Evolutionary conservation across 2,797 vertebrate species (phyloP).

Genomic region (Scomberomorus guttatus): DNA sequence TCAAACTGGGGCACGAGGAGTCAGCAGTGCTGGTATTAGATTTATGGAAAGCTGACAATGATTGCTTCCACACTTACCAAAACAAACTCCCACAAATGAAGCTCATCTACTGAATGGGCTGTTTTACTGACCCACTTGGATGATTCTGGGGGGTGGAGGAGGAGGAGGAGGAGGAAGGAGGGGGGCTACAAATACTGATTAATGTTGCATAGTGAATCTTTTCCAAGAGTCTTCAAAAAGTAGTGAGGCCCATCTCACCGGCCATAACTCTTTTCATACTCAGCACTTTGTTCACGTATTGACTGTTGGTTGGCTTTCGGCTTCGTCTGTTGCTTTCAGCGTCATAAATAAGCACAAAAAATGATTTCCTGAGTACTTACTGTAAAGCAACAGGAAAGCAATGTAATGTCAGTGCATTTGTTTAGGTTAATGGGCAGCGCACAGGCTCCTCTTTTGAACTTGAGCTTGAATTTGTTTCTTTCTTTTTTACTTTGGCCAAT

Average conservation of each 20-base stretch:
- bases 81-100: constrained; percentile 63
- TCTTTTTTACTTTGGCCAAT: constrained; percentile 31
- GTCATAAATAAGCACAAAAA: constrained; percentile 19
- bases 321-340: constrained; percentile 20
- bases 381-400: constrained; percentile 1
- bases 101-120: constrained; percentile 44
- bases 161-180: no score
- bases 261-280: constrained; percentile 16
- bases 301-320: constrained; percentile 15
- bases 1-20: constrained; percentile 47
- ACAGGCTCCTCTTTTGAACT: constrained; percentile 22
- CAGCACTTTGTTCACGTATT: constrained; percentile 47
- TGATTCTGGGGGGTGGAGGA: neutral
- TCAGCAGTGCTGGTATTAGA: constrained; percentile 54
- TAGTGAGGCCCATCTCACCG: neutral
- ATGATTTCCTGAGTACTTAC: constrained; percentile 7
- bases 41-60: constrained; percentile 59
- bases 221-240: constrained; percentile 31
- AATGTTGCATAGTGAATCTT: constrained; percentile 56
- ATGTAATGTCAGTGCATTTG: neutral
- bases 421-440: constrained; percentile 23
- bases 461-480: constrained; percentile 30
- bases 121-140: constrained; percentile 74
- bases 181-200: constrained; percentile 54
- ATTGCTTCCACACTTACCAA: constrained; percentile 49